Evolutionary conservation across 2,113 vertebrate species (phyloP), one percentile per base, ranked within the genome.

Genomic region (Chloebia gouldiae): DNA sequence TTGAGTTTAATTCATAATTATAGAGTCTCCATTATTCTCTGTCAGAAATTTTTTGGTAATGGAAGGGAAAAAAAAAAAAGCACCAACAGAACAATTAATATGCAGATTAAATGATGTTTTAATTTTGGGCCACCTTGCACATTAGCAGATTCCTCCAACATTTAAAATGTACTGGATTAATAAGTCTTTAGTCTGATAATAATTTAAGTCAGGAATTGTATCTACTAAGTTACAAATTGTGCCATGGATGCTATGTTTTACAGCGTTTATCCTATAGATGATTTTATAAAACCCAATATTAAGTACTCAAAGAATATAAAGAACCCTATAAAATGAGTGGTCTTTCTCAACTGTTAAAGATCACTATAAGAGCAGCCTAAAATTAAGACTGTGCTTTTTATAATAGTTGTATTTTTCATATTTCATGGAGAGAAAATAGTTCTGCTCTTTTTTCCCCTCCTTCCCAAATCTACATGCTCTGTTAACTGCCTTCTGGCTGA

Each of bases 51-150:
- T 85, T 81, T 82, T 45, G 33, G 47, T 88, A 92, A 70, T 45
- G 16, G 42, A 69, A 64, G 5, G 5, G 10, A 1, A 0, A 1
- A 0, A 5, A 8, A 22, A n/a, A 22, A n/a, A 15, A 22, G 3
- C 37, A 39, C 14, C 49, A 88, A 59, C 3, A 72, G 68, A 88
- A 61, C 53, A 88, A 92, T 54, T 88, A 73, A 53, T 8, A 2
- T 61, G 25, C 18, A 78, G 60, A 66, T 92, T 81, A 95, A 86
- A 70, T 66, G 12, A 75, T 21, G 73, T 80, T 80, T 86, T 65
- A 83, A 83, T 95, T 92, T 91, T 87, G 21, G 30, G 5, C 21
- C 35, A 83, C 1, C 0, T 63, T 78, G 72, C 14, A 35, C 2
- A 37, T 69, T 56, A 88, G 25, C 25, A 80, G 31, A 22, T 70